Evolutionary conservation across 1,140 invertebrate genomes (phyloP).

Genomic region (Diabrotica undecimpunctata): DNA sequence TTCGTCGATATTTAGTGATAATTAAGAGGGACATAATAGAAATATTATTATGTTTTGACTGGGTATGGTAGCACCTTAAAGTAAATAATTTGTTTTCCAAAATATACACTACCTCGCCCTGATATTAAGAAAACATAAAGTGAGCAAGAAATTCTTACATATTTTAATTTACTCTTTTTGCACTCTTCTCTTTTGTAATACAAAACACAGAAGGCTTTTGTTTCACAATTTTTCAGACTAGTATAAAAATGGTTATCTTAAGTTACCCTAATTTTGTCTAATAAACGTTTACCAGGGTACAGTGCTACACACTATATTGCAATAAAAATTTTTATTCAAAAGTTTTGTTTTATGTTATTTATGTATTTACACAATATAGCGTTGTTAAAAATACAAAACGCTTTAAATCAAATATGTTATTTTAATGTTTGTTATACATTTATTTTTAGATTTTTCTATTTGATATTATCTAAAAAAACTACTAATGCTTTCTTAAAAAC

Average conservation of each 20-base stretch:
- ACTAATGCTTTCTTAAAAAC: no score
- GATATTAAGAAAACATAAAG: background rate
- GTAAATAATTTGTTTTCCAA: no score
- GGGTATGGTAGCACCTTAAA: no score
- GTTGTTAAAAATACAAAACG: conserved; percentile 1
- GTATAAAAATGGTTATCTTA: conserved; percentile 30
- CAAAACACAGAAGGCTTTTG: conserved; percentile 13
- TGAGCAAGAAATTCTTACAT: conserved; percentile 6
- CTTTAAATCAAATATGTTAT: no score
- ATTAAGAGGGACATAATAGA: no score
- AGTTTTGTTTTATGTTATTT: conserved; percentile 11
- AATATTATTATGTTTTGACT: no score
- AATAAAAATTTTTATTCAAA: conserved; percentile 19
- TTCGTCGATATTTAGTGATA: no score
- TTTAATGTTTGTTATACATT: no score
- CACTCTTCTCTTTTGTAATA: conserved; percentile 15
- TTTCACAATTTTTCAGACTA: conserved; percentile 23
- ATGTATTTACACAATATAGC: conserved; percentile 22
- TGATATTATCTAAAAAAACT: no score
- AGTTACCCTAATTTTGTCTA: conserved; percentile 21
- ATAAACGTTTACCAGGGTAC: conserved; percentile 9
- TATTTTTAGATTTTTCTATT: no score
- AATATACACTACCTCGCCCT: background rate
- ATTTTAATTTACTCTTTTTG: conserved; percentile 8
- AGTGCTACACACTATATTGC: conserved; percentile 23